Evolutionary conservation across 2,888 invertebrate genomes (phyloP).

Genomic region (Clivina fossor): DNA sequence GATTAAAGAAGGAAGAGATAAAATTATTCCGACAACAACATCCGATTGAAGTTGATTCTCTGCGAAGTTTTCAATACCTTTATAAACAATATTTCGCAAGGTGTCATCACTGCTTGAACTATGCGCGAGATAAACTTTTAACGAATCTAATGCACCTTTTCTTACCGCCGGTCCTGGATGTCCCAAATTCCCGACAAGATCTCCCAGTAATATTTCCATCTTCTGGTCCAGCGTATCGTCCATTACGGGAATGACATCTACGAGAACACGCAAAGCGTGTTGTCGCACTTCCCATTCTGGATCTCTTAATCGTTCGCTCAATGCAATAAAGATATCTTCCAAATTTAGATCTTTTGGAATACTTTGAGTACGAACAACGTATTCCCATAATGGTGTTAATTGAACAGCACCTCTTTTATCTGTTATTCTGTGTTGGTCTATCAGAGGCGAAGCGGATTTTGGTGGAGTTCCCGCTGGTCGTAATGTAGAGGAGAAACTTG

Average conservation of each 20-base stretch:
- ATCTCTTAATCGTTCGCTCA: conserved; percentile 71
- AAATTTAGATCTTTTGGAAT: conserved; percentile 71
- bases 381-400: conserved; percentile 80
- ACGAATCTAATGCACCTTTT: conserved; percentile 75
- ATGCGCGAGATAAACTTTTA: conserved; percentile 71
- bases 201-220: conserved; percentile 64
- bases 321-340: conserved; percentile 67
- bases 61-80: conserved; percentile 64
- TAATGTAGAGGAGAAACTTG: conserved; percentile 6
- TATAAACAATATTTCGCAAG: conserved; percentile 64
- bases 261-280: conserved; percentile 76
- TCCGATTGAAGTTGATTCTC: conserved; percentile 59
- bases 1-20: conserved; percentile 65
- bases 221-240: conserved; percentile 64
- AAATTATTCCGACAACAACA: conserved; percentile 65
- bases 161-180: conserved; percentile 79
- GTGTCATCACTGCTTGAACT: conserved; percentile 69
- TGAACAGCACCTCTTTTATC: conserved; percentile 23
- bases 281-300: conserved; percentile 84
- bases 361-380: conserved; percentile 71
- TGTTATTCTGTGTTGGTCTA: conserved; percentile 18
- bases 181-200: conserved; percentile 76
- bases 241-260: conserved; percentile 76
- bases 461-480: conserved; percentile 15
- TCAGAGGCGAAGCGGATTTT: conserved; percentile 17